Evolutionary conservation across 1,140 invertebrate genomes (phyloP).

Genomic region (Rhagoletis zephyria): DNA sequence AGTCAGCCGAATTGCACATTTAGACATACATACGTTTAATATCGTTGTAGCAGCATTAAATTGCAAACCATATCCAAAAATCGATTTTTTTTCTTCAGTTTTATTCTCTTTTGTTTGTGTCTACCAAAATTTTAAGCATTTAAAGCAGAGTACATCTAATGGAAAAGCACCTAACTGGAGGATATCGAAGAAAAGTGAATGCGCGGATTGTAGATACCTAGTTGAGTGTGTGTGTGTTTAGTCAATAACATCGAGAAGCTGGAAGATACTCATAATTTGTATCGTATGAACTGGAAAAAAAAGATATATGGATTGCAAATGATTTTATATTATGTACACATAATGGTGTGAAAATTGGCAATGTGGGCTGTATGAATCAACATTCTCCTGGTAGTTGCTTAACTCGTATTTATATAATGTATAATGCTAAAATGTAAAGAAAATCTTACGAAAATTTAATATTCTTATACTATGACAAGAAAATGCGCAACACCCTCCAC

Average conservation of each 20-base stretch:
- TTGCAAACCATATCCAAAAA: background rate
- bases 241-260: background rate
- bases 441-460: no score
- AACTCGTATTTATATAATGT: no score
- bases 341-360: no score
- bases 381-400: no score
- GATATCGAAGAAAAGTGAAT: background rate
- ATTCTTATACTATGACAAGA: no score
- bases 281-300: no score
- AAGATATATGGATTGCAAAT: no score
- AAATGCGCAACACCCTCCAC: no score
- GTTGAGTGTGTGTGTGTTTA: background rate
- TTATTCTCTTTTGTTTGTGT: background rate
- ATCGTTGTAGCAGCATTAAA: background rate
- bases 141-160: slow-evolving; percentile 14
- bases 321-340: no score
- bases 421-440: no score
- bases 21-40: slow-evolving; percentile 23
- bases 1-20: background rate
- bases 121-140: background rate
- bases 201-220: background rate
- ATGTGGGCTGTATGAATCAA: no score
- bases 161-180: background rate
- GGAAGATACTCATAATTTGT: no score
- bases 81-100: background rate